Evolutionary conservation across 2,888 invertebrate genomes (phyloP).

Genomic region (Torymus auratus): DNA sequence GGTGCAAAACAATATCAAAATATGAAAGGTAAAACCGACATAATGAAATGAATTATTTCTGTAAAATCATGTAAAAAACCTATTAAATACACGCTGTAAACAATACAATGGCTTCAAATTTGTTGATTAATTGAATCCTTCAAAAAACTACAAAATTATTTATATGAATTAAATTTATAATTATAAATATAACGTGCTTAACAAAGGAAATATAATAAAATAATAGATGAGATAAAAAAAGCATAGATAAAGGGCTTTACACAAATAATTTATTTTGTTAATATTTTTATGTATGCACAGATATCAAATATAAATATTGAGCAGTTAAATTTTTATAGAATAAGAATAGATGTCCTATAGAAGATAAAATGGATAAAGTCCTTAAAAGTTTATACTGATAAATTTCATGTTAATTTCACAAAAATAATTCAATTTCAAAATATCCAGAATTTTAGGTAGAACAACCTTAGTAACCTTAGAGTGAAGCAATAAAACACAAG

Average conservation of each 20-base stretch:
- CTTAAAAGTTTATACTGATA: too few species aligned
- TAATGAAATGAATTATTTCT: constrained; percentile 10
- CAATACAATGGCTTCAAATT: constrained; percentile 13
- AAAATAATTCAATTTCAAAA: too few species aligned
- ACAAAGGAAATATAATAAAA: constrained; percentile 9
- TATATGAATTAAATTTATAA: neutral
- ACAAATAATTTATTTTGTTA: too few species aligned
- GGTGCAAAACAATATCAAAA: neutral
- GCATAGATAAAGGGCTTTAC: neutral
- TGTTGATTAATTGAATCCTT: constrained; percentile 12
- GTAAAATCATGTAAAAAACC: neutral
- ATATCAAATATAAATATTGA: too few species aligned
- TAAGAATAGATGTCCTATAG: too few species aligned
- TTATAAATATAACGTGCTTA: constrained; percentile 6
- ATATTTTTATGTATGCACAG: too few species aligned
- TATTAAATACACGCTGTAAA: neutral
- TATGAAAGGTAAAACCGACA: neutral
- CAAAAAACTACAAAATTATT: constrained; percentile 16
- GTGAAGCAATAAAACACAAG: neutral
- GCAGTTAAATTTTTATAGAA: too few species aligned
- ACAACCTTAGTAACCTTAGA: neutral
- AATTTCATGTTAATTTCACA: too few species aligned
- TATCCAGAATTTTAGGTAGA: neutral
- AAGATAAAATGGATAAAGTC: too few species aligned
- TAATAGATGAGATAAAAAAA: neutral